A percentile compares a stretch with the other conserved stretches of the same genome.
Evolutionary conservation across 2,888 invertebrate species (phyloP).

Genomic region (Colletes collaris): DNA sequence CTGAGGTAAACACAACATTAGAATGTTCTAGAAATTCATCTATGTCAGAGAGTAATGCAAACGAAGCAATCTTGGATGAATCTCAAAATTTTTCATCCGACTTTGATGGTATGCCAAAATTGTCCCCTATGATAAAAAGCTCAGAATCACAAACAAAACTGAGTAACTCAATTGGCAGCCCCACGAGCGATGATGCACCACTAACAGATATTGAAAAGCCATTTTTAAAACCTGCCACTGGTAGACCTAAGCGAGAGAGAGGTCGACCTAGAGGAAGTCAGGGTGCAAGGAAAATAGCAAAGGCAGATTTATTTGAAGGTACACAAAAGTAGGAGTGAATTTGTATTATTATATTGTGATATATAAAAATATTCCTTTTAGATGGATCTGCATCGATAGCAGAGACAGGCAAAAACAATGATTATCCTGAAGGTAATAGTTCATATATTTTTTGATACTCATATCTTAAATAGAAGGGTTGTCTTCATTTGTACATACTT

Average conservation of each 20-base stretch:
- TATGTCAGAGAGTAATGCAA: constrained; percentile 62
- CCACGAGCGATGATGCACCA: constrained; percentile 72
- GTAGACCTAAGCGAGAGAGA: constrained; percentile 74
- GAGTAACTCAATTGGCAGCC: constrained; percentile 69
- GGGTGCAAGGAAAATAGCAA: constrained; percentile 76
- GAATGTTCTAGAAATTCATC: constrained; percentile 71
- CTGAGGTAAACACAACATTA: constrained; percentile 68
- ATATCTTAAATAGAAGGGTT: background rate
- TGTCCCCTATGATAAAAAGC: constrained; percentile 78
- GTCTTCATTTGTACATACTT: constrained; percentile 29
- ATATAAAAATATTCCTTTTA: constrained; percentile 56
- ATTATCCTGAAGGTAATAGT: constrained; percentile 78
- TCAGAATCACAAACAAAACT: constrained; percentile 71
- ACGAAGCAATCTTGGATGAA: constrained; percentile 67
- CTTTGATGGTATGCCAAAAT: constrained; percentile 81
- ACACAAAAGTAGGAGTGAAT: background rate
- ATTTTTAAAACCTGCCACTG: constrained; percentile 77
- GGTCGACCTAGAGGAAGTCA: constrained; percentile 73
- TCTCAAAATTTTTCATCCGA: constrained; percentile 72
- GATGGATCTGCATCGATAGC: constrained; percentile 74
- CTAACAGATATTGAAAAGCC: constrained; percentile 76
- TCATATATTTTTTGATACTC: background rate
- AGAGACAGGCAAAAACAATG: constrained; percentile 76
- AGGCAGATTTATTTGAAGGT: constrained; percentile 77
- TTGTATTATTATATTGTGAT: background rate